phyloP scores from a whole-genome alignment of 2,113 vertebrate species.

The Oriolus oriolus region DNA sequence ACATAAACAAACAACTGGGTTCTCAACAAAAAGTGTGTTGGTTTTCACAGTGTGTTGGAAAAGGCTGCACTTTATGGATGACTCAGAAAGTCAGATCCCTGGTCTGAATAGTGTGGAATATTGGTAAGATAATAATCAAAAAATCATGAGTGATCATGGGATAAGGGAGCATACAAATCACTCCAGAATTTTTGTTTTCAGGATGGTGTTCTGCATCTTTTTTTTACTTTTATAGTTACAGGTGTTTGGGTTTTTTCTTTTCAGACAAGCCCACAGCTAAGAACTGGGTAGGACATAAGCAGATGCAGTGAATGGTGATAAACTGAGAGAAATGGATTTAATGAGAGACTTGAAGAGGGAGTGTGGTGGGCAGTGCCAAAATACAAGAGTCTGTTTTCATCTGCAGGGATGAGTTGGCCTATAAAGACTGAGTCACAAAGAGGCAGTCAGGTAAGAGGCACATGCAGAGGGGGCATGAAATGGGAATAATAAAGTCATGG shows the following conservation, averaged over 20 bases:
- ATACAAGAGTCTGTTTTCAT: not conserved
- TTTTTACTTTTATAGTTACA: not conserved
- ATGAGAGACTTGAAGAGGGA: not conserved
- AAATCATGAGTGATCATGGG: not conserved
- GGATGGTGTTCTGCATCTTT: not conserved
- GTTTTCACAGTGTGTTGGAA: not conserved
- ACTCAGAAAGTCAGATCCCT: not conserved
- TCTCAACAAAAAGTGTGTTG: not conserved
- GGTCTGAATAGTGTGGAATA: not conserved
- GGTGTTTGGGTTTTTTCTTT: not conserved
- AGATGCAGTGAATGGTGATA: not conserved
- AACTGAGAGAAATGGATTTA: not conserved
- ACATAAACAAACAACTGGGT: not conserved
- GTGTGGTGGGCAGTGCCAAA: not conserved
- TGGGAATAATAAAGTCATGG: not conserved
- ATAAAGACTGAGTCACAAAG: not conserved
- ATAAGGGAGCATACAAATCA: not conserved
- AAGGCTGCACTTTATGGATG: not conserved
- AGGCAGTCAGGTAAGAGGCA: not conserved
- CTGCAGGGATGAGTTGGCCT: not conserved
- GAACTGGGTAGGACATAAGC: not conserved
- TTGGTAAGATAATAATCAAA: not conserved
- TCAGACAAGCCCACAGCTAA: not conserved
- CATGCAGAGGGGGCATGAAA: not conserved
- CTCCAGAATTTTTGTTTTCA: not conserved